Evolutionary conservation across 2,113 vertebrate species (phyloP).

Genomic region (Elgaria multicarinata): DNA sequence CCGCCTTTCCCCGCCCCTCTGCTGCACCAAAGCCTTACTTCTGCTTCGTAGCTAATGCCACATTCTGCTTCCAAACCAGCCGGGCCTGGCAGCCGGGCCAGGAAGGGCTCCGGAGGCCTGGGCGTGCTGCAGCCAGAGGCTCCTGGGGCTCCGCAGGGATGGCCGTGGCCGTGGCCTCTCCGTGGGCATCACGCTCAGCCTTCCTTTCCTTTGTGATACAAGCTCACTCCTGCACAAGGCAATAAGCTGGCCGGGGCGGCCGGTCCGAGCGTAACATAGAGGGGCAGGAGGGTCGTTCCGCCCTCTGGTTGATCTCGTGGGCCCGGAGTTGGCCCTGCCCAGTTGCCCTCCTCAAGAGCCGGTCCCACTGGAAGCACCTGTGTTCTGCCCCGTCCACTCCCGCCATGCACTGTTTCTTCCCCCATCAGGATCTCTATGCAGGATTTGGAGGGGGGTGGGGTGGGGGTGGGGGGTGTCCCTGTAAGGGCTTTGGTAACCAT

Average conservation of each 20-base stretch:
- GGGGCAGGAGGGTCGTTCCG: rapidly evolving
- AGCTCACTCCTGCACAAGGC: constrained; percentile 27
- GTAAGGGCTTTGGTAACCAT: neutral
- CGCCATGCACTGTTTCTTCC: neutral
- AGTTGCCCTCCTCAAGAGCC: neutral
- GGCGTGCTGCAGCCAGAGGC: neutral
- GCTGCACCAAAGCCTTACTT: neutral
- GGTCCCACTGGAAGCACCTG: too few species aligned
- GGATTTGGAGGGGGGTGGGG: too few species aligned
- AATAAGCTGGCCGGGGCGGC: neutral
- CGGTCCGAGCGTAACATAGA: neutral
- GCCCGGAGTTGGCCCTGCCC: neutral
- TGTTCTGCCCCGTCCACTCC: neutral
- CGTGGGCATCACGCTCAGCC: neutral
- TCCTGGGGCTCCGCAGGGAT: neutral
- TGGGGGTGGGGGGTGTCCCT: neutral
- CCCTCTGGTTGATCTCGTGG: neutral
- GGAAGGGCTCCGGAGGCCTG: neutral
- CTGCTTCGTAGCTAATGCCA: neutral
- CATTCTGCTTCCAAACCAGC: neutral
- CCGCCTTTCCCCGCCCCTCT: rapidly evolving
- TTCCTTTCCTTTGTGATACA: neutral
- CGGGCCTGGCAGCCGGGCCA: neutral
- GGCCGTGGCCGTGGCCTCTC: too few species aligned
- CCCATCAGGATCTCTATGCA: constrained; percentile 19